Base-by-base conservation (phyloP, 2,888 invertebrate genomes). In the Zelleria hepariella region DNA sequence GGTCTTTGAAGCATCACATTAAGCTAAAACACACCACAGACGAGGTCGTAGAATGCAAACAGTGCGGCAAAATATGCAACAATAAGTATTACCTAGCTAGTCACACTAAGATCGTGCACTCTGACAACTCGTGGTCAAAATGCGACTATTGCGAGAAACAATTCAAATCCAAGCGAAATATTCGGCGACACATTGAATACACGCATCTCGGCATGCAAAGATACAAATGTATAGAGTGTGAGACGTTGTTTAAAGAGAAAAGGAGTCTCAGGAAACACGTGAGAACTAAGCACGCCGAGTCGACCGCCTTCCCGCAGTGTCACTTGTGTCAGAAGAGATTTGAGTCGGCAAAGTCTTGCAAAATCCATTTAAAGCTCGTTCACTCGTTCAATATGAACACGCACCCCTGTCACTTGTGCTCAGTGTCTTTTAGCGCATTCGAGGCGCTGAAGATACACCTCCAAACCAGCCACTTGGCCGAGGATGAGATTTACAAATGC, bases 341-440 rank as follows among this genome's bases (percentile, higher is more conserved):
- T 42, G 86, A 86, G 60, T 86, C 86, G 0, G 86, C 86, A 0
- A 85, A 85, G 60, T 82, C 86, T 0, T 85, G 86, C 48, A 85
- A 84, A 47, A 82, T 82, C 53, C 86, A 86, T 62, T 56, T 86
- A 0, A 85, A 86, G 55, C 60, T 83, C 0, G 20, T 84, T 0
- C 86, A 86, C 62, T 83, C 84, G 0, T 80, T 80, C 60, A 82
- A 84, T 23, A 78, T 82, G 79, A 79, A 81, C 32, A 83, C 84
- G 0, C 72, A 75, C 57, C 85, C 86, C 0, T 86, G 86, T 20
- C 77, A 82, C 51, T 58, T 80, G 0, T 86, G 86, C 53, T 80
- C 85, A 0, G 77, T 81, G 0, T 83, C 86, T 0, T 86, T 84
- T 59, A 70, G 70, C 6, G 78, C 80, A 0, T 72, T 78, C 1